A percentile compares a stretch with the other conserved stretches of the same genome.
Conservation (phyloP, 2,797 vertebrate genomes). For the Mus minutoides region DNA sequence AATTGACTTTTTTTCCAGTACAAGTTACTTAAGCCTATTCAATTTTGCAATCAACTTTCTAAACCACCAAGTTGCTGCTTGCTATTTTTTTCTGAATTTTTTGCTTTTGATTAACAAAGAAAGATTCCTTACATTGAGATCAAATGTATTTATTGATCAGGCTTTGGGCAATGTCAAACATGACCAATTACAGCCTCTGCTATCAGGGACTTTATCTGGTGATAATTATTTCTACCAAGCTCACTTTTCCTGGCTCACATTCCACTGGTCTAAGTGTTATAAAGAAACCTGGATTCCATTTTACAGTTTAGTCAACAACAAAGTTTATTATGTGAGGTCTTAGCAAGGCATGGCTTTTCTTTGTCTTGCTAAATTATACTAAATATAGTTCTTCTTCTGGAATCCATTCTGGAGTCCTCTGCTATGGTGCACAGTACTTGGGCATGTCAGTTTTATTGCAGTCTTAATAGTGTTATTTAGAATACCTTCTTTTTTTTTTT, state of each 20-base stretch:
- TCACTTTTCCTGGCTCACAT: neutral
- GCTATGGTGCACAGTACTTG: neutral
- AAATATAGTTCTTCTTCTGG: neutral
- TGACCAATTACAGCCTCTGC: neutral
- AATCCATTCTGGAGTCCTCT: neutral
- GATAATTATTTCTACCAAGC: conserved; percentile 41
- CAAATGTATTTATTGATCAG: neutral
- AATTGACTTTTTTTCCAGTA: neutral
- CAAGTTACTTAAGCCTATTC: neutral
- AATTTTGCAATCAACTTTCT: conserved; percentile 48
- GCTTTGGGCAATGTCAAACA: neutral
- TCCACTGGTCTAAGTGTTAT: neutral
- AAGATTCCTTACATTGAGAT: neutral
- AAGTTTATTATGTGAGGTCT: conserved; percentile 2
- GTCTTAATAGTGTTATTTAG: conserved; percentile 3
- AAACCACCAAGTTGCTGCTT: neutral
- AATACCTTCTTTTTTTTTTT: too few relatives aligned
- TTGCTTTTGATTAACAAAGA: conserved; percentile 21
- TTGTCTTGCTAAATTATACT: neutral
- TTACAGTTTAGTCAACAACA: conserved; percentile 8
- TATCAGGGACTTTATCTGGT: neutral
- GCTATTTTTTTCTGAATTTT: conserved; percentile 2
- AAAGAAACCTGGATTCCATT: neutral
- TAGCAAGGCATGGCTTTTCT: neutral
- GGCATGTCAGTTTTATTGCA: neutral